Conservation (phyloP, 2,797 vertebrate genomes). For the Heterohyrax brucei region DNA sequence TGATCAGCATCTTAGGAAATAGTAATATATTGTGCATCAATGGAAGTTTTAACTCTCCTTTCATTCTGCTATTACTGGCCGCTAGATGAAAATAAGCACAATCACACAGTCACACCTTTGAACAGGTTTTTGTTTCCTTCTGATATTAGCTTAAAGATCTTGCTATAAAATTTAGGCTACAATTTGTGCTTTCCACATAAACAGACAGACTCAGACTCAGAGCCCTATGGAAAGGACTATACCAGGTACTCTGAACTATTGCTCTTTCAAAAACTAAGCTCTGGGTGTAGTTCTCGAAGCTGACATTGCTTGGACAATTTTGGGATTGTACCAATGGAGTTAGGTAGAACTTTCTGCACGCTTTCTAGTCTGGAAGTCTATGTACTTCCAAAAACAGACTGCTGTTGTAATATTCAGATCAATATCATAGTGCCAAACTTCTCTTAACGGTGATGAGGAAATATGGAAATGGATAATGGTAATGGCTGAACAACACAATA, state of each 20-base stretch:
- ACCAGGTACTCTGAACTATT: not conserved
- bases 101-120: not conserved
- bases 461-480: no score
- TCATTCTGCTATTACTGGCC: not conserved
- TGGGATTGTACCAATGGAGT: not conserved
- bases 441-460: no score
- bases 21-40: not conserved
- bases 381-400: not conserved
- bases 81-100: slow-evolving; percentile 32
- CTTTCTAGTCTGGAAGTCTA: not conserved
- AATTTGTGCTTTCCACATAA: not conserved
- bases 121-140: not conserved
- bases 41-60: not conserved
- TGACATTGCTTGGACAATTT: not conserved
- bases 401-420: not conserved
- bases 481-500: no score
- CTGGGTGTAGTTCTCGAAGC: not conserved
- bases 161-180: not conserved
- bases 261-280: not conserved
- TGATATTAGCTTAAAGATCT: not conserved
- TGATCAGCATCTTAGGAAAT: not conserved
- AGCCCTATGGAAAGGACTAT: not conserved
- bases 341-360: not conserved
- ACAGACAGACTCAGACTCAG: not conserved
- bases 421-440: not conserved